These are phyloP conservation scores for Beroe forskalii DNA, from an alignment of 37 sponge, comb jelly and placozoan species.

Conservation along the genomic window DNA sequence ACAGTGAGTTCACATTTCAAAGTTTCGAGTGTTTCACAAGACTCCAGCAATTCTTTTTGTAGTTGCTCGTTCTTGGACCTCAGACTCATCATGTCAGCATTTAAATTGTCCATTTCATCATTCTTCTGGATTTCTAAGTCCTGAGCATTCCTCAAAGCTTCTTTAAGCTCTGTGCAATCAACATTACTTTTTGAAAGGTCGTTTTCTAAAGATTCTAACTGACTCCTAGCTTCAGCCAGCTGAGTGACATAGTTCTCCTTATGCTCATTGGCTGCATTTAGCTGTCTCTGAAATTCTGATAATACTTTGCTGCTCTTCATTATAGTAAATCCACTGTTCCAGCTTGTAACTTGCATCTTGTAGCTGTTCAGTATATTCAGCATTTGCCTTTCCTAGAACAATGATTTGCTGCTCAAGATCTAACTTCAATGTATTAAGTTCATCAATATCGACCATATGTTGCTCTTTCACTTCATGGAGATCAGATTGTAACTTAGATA, in stretches of 20 bases:
- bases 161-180: neutral
- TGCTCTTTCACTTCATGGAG: neutral
- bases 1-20: neutral
- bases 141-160: neutral
- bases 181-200: neutral
- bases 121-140: neutral
- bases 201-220: neutral
- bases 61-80: neutral
- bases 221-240: neutral
- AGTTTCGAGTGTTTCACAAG: neutral
- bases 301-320: neutral
- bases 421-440: neutral
- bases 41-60: neutral
- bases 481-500: neutral
- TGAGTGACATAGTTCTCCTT: neutral
- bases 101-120: neutral
- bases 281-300: neutral
- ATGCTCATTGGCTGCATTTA: neutral
- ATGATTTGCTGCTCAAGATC: neutral
- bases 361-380: neutral
- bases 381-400: neutral
- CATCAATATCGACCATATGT: no score
- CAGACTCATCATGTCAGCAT: neutral
- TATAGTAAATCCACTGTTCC: conserved; percentile 41
- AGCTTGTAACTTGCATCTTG: conserved; percentile 25